Percentiles rank a stretch among this genome's conserved stretches.
These are phyloP conservation scores for Margarornis squamiger DNA, from an alignment of 2,797 vertebrate genomes.

Conservation along the genomic window DNA sequence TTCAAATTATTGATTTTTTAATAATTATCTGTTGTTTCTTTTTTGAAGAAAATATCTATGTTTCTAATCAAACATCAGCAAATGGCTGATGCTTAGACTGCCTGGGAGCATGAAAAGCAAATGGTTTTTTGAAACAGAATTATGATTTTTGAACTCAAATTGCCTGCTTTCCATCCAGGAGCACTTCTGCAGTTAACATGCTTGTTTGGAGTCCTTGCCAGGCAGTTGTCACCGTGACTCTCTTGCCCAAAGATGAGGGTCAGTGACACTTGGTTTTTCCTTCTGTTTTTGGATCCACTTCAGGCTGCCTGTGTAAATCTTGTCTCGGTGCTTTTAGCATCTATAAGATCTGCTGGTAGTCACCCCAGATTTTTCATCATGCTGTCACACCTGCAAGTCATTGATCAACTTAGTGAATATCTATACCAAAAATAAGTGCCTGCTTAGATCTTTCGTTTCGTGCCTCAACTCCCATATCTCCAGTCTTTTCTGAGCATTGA, in stretches of 20 bases:
- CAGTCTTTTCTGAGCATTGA: slow-evolving; percentile 23
- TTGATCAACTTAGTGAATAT: slow-evolving; percentile 17
- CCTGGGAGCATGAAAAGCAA: not conserved
- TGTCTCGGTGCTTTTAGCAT: not conserved
- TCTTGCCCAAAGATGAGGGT: not conserved
- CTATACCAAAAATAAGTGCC: slow-evolving; percentile 33
- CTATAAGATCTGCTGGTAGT: not conserved
- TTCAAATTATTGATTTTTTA: not conserved
- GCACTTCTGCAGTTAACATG: not conserved
- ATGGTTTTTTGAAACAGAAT: not conserved
- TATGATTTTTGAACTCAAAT: not conserved
- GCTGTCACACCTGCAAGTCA: slow-evolving; percentile 41
- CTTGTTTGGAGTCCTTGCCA: not conserved
- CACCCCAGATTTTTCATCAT: not conserved
- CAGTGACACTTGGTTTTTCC: not conserved
- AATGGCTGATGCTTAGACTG: not conserved
- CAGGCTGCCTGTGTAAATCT: not conserved
- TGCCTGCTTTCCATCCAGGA: not conserved
- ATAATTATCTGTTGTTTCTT: not conserved
- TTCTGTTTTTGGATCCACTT: not conserved
- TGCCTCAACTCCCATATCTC: not conserved
- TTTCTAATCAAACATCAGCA: not conserved
- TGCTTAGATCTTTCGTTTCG: not conserved
- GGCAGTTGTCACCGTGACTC: not conserved
- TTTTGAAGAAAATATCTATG: not conserved